phyloP scores from a whole-genome alignment of 37 sponge, comb jelly and placozoan genomes.

The Cladorhizidae sp. region DNA sequence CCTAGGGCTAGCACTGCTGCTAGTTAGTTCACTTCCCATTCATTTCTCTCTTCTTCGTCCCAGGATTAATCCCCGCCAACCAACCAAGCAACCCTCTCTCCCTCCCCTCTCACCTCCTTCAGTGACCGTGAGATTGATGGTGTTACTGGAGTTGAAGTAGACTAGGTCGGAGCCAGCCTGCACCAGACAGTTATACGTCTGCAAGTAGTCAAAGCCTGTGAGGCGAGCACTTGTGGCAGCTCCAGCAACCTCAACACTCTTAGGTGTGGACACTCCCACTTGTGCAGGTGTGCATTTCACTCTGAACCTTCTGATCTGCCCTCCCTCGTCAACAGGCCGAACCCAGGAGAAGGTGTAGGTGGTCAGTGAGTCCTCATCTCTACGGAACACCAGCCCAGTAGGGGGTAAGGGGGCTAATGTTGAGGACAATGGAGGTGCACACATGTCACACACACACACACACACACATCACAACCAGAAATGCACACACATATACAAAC shows the following conservation, averaged over 20 bases:
- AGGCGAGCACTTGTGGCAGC: not conserved
- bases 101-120: conserved; percentile 5
- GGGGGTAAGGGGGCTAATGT: conserved; percentile 18
- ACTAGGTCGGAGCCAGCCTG: conserved; percentile 13
- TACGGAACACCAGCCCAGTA: not conserved
- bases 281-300: not conserved
- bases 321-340: not conserved
- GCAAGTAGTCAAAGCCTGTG: not conserved
- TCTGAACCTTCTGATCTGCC: not conserved
- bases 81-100: not conserved
- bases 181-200: conserved; percentile 20
- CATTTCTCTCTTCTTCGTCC: too few species aligned
- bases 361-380: not conserved
- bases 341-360: conserved; percentile 21
- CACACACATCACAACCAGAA: too few species aligned
- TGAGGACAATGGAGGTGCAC: not conserved
- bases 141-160: not conserved
- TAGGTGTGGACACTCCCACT: not conserved
- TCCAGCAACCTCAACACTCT: not conserved
- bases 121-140: not conserved
- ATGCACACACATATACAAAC: not conserved
- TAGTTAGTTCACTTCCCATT: too few species aligned
- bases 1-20: too few species aligned
- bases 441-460: too few species aligned
- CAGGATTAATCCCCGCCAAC: too few species aligned